Evolutionary conservation across 2,797 vertebrate genomes (phyloP).

Genomic region (Pampus argenteus): DNA sequence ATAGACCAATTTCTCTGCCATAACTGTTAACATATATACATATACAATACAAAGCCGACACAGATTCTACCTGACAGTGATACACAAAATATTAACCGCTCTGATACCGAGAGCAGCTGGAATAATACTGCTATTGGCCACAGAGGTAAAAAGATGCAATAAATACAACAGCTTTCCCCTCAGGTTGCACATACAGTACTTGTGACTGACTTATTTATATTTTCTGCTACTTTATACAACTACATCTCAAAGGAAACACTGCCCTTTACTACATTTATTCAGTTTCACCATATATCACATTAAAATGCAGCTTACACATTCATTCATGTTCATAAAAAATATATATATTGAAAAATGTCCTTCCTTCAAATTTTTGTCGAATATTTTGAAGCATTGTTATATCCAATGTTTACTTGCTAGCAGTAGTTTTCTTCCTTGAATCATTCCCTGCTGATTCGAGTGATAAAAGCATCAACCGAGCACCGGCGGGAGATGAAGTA

Average conservation of each 20-base stretch:
- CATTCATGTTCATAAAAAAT: no score
- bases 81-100: conserved; percentile 44
- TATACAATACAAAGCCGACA: conserved; percentile 24
- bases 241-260: no score
- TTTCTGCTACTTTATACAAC: no score
- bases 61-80: conserved; percentile 45
- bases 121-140: conserved; percentile 36
- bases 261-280: no score
- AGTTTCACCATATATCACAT: no score
- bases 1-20: conserved; percentile 18
- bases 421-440: neutral
- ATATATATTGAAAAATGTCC: no score
- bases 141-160: conserved; percentile 18
- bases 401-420: neutral
- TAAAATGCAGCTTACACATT: no score
- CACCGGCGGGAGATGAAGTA: conserved; percentile 6
- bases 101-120: conserved; percentile 63
- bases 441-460: neutral
- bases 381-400: neutral
- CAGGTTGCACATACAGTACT: neutral
- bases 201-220: no score
- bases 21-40: conserved; percentile 31
- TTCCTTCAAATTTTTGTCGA: no score
- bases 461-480: conserved; percentile 25
- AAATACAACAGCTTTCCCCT: conserved; percentile 18